A percentile compares a stretch with the other conserved stretches of the same genome.
These are phyloP conservation scores for Hafferia zeledoni DNA, from an alignment of 2,797 vertebrate species.

Conservation along the genomic window DNA sequence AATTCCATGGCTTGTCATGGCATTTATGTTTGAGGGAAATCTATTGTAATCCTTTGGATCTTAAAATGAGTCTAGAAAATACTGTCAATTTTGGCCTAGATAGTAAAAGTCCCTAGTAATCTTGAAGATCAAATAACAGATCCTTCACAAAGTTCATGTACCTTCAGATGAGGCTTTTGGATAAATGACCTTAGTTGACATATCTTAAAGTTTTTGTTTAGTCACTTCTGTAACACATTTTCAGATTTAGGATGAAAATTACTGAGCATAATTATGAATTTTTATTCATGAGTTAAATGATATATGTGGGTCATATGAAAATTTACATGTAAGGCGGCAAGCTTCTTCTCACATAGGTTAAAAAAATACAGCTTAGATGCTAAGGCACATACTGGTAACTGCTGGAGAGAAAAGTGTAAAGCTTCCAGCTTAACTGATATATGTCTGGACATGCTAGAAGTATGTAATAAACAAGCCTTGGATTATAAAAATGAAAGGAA, in stretches of 20 bases:
- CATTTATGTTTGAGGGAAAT: not conserved
- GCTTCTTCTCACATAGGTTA: not conserved
- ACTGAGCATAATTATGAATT: not conserved
- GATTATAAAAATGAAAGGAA: not conserved
- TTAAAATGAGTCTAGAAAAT: not conserved
- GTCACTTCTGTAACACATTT: not conserved
- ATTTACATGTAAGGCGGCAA: not conserved
- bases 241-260: not conserved
- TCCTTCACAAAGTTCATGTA: not conserved
- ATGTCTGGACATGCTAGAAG: conserved; percentile 79
- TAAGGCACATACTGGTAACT: conserved; percentile 80
- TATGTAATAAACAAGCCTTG: conserved; percentile 72
- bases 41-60: not conserved
- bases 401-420: conserved; percentile 69
- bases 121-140: not conserved
- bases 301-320: not conserved
- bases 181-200: not conserved
- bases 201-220: not conserved
- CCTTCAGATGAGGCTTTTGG: not conserved
- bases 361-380: conserved; percentile 69
- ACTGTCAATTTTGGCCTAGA: not conserved
- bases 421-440: conserved; percentile 77
- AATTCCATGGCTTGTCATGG: not conserved
- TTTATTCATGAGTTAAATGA: conserved; percentile 17
- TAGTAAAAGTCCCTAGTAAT: not conserved